A percentile compares a stretch with the other conserved stretches of the same genome.
These are phyloP conservation scores for Pteropus rufus DNA, from an alignment of 2,797 vertebrate species.

Conservation along the genomic window DNA sequence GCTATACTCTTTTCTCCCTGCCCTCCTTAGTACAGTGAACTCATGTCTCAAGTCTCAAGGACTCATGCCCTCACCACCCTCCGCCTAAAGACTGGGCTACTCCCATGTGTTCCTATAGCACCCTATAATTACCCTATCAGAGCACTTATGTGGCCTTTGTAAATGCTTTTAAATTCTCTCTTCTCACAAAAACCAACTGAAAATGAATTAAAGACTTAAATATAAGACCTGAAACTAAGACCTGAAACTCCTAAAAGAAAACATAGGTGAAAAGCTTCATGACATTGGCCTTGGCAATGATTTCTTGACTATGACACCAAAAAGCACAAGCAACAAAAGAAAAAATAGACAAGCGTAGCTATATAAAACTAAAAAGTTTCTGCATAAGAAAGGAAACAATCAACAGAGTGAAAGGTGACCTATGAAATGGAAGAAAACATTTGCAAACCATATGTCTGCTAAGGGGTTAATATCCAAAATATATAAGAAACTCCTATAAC, in stretches of 20 bases:
- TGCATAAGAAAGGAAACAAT: not conserved
- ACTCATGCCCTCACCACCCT: not conserved
- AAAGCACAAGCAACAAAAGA: not conserved
- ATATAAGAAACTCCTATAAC: not conserved
- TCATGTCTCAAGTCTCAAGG: not conserved
- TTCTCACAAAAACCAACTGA: not conserved
- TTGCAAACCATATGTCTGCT: not conserved
- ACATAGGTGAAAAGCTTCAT: not conserved
- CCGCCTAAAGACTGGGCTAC: fast-evolving
- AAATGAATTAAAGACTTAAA: not conserved
- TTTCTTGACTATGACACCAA: not conserved
- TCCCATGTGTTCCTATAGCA: not conserved
- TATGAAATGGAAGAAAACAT: not conserved
- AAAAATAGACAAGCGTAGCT: not conserved
- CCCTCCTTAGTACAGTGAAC: not conserved
- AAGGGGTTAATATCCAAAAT: not conserved
- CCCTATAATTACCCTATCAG: no score
- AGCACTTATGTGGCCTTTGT: not conserved
- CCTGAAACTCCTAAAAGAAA: not conserved
- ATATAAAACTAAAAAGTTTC: not conserved
- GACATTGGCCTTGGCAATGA: not conserved
- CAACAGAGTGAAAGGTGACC: not conserved
- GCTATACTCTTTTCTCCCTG: not conserved
- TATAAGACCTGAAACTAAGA: not conserved
- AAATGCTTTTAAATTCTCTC: not conserved